Evolutionary conservation across 1,140 invertebrate genomes (phyloP), one percentile per base, ranked within the genome.

Genomic region (Lepidurus apus): DNA sequence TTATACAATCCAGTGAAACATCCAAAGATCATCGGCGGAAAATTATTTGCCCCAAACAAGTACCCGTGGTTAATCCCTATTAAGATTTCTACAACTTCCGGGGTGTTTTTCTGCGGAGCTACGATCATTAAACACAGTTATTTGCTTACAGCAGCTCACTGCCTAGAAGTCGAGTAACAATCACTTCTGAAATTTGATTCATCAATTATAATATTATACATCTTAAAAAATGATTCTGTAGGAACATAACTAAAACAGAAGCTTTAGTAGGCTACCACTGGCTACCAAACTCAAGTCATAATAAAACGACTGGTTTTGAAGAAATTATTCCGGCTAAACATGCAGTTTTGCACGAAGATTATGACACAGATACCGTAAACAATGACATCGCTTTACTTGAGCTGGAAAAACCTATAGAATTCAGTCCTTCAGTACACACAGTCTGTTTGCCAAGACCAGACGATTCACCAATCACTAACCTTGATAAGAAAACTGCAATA

Each of bases 91-190:
- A 65, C 17, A 13, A 65, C 7, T 65, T 13, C 21, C 13, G 53
- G 17, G 8, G 17, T n/a, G 21, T 65, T 65, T 21, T 65, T n/a
- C 53, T 65, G 53, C 53, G 53, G 53, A 17, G 53, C 53, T 21
- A 65, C 53, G 7, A 65, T 65, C 21, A 65, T 65, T 65, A 65
- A 65, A 65, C 9, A 4, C n/a, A 65, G 13, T n/a, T 65, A 13
- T 65, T 65, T 65, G 53, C 13, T 65, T 13, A 65, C 53, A n/a
- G 53, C 53, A 65, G 53, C 53, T n/a, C 53, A 65, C 53, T 65
- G 53, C 21, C 53, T 65, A 9, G 53, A 65, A 65, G 53, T 65
- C 53, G 53, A 65, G 53, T 65, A 65, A 65, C 10, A 5, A 9
- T 11, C 17, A n/a, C 53, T n/a, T 65, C 7, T 21, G n/a, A 7